A percentile compares a stretch with the other conserved stretches of the same genome.
These are phyloP conservation scores for Mycetomoellerius zeteki DNA, from an alignment of 1,140 invertebrate species.

Conservation along the genomic window DNA sequence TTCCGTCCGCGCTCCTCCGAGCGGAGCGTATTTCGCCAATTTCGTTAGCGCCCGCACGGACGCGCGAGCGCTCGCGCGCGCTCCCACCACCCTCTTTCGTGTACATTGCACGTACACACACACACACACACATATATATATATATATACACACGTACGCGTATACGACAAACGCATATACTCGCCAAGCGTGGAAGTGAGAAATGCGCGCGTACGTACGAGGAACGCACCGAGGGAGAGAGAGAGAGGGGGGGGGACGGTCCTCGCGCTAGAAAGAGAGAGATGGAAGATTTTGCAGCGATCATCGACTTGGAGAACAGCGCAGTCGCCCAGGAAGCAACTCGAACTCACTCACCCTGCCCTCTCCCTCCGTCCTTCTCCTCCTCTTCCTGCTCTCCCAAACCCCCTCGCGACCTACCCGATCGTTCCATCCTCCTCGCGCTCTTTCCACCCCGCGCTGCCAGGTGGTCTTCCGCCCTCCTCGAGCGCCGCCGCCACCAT, in stretches of 20 bases:
- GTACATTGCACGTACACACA: not conserved
- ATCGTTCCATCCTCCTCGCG: constrained; percentile 30
- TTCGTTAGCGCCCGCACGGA: constrained; percentile 72
- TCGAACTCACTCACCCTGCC: constrained; percentile 63
- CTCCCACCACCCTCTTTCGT: not conserved
- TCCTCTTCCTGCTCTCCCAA: not conserved
- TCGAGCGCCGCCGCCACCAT: constrained; percentile 38
- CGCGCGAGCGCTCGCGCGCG: constrained; percentile 40
- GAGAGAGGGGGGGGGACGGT: constrained; percentile 2
- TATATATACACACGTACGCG: too few relatives aligned
- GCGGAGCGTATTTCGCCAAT: constrained; percentile 75
- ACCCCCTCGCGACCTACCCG: constrained; percentile 34
- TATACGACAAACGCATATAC: not conserved
- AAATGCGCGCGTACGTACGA: constrained; percentile 39
- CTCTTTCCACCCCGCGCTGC: constrained; percentile 42
- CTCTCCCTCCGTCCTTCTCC: constrained; percentile 37
- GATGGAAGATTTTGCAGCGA: constrained; percentile 77
- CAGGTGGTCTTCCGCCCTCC: constrained; percentile 28
- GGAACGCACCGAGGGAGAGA: constrained; percentile 59
- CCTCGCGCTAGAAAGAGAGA: constrained; percentile 61
- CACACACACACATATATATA: not conserved
- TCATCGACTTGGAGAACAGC: constrained; percentile 76
- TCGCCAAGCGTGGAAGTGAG: constrained; percentile 16
- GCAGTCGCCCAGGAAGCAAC: constrained; percentile 72
- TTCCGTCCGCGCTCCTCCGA: constrained; percentile 47